These are phyloP conservation scores for Oscheius sp. DNA, from an alignment of 1,140 invertebrate genomes.

Conservation along the genomic window DNA sequence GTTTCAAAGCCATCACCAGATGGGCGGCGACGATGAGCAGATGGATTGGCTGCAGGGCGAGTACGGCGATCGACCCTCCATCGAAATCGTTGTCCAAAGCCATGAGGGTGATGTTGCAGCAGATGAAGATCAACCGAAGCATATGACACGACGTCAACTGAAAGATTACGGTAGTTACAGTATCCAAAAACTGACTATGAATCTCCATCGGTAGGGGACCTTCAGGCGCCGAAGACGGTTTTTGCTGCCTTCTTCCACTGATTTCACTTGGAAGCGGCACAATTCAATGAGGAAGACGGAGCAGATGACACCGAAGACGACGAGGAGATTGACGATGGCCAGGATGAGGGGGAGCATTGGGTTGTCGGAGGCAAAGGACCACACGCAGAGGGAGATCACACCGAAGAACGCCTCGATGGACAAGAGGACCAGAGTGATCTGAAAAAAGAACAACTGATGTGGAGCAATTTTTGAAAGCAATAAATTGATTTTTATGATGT, in stretches of 20 bases:
- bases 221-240: too few species aligned
- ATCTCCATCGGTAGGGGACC: not conserved
- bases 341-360: not conserved
- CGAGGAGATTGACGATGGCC: not conserved
- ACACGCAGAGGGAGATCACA: not conserved
- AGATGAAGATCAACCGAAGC: slow-evolving; percentile 4
- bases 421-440: not conserved
- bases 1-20: not conserved
- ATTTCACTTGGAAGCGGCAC: not conserved
- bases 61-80: slow-evolving; percentile 14
- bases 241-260: not conserved
- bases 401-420: not conserved
- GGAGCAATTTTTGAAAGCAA: too few species aligned
- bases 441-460: too few species aligned
- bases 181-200: too few species aligned
- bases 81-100: slow-evolving; percentile 26
- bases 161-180: too few species aligned
- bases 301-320: not conserved
- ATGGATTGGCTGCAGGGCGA: slow-evolving; percentile 6
- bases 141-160: too few species aligned
- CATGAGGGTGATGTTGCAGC: slow-evolving; percentile 18
- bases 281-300: not conserved
- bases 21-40: not conserved
- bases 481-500: too few species aligned
- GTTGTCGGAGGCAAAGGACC: not conserved